Evolutionary conservation across 2,888 invertebrate genomes (phyloP).

Genomic region (Trachelus stipa): DNA sequence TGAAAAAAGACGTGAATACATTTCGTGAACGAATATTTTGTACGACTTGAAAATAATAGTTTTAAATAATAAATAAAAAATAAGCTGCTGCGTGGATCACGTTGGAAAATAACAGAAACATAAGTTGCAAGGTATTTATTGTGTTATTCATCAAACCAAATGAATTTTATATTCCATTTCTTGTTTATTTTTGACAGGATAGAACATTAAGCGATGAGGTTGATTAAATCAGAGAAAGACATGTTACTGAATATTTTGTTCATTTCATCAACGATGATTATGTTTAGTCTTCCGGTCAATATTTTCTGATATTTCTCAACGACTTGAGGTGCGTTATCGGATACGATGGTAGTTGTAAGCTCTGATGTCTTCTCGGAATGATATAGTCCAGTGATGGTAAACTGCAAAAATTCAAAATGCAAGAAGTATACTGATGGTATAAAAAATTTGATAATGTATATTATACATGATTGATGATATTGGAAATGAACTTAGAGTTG

Average conservation of each 20-base stretch:
- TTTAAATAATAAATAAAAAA: no score
- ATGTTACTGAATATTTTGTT: not conserved
- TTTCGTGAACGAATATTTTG: no score
- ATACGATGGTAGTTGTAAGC: not conserved
- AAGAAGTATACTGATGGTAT: not conserved
- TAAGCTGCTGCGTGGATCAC: no score
- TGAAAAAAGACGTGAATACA: no score
- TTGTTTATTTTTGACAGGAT: no score
- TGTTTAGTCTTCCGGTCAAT: not conserved
- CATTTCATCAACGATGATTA: no score
- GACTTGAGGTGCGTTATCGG: constrained; percentile 9
- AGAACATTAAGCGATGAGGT: not conserved
- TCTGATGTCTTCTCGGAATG: constrained; percentile 7
- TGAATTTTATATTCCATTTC: no score
- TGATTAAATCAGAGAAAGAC: constrained; percentile 6
- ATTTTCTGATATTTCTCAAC: not conserved
- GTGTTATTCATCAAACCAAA: no score
- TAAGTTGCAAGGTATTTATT: no score
- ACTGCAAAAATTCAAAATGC: not conserved
- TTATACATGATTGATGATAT: not conserved
- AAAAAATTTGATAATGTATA: not conserved
- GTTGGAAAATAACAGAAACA: no score
- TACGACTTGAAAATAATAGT: no score
- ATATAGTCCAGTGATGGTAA: constrained; percentile 13
- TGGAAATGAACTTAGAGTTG: no score